Conservation (phyloP, 2,888 invertebrate genomes). For the Psylliodes chrysocephalus region DNA sequence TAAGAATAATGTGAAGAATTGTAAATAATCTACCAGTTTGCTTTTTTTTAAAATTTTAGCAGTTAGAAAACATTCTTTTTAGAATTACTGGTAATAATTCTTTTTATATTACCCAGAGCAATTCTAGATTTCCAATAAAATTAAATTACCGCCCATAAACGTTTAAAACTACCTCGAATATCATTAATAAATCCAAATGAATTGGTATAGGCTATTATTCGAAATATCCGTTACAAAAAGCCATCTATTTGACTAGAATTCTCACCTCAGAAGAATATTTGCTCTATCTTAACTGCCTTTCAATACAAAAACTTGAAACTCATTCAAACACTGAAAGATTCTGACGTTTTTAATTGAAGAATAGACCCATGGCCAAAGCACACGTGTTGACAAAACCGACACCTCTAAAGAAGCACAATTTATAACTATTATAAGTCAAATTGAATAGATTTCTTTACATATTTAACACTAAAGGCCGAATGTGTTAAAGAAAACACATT, state of each 20-base stretch:
- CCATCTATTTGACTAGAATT: conserved; percentile 33
- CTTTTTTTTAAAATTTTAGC: too few relatives aligned
- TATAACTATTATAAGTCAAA: conserved; percentile 57
- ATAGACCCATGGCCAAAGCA: conserved; percentile 44
- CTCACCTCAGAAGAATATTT: conserved; percentile 43
- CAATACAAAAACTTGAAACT: conserved; percentile 39
- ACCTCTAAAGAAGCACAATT: conserved; percentile 58
- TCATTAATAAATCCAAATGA: background rate
- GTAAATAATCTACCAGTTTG: too few relatives aligned
- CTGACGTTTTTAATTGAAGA: conserved; percentile 41
- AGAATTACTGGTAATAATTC: too few relatives aligned
- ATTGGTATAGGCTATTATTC: conserved; percentile 4
- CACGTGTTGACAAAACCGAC: conserved; percentile 62
- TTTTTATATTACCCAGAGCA: too few relatives aligned
- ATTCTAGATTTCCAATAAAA: too few relatives aligned
- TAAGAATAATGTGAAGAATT: too few relatives aligned
- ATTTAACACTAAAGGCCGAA: conserved; percentile 45
- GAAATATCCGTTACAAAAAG: conserved; percentile 30
- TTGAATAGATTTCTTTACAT: conserved; percentile 50
- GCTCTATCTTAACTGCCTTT: conserved; percentile 39
- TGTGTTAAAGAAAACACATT: conserved; percentile 50
- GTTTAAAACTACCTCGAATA: too few relatives aligned
- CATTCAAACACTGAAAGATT: conserved; percentile 38
- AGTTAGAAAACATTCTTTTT: too few relatives aligned
- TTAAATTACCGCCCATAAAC: too few relatives aligned